Evolutionary conservation across 1,140 invertebrate species (phyloP).

Genomic region (Aphaenogaster floridana): DNA sequence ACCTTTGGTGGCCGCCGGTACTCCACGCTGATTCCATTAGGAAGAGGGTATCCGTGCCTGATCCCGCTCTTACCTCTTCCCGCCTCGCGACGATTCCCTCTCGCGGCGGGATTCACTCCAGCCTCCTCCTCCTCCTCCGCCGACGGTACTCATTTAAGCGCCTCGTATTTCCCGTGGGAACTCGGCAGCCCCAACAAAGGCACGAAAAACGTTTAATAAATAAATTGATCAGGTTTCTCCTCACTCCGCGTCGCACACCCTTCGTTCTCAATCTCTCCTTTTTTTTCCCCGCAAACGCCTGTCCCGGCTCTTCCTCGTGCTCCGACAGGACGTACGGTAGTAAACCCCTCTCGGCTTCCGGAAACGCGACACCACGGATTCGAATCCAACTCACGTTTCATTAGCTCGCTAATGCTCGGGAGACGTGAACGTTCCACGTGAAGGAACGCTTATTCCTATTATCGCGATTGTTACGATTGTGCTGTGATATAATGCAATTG

Average conservation of each 20-base stretch:
- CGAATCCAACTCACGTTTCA: slow-evolving; percentile 76
- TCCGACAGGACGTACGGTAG: slow-evolving; percentile 24
- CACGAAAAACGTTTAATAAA: slow-evolving; percentile 78
- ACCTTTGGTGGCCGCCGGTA: slow-evolving; percentile 32
- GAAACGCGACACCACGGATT: slow-evolving; percentile 73
- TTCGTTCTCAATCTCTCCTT: slow-evolving; percentile 9
- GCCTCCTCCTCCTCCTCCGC: neutral
- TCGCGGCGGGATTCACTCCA: slow-evolving; percentile 30
- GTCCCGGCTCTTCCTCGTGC: slow-evolving; percentile 14
- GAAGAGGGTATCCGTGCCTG: slow-evolving; percentile 37
- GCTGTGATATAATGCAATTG: slow-evolving; percentile 49
- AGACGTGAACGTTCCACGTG: slow-evolving; percentile 60
- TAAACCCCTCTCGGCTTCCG: slow-evolving; percentile 65
- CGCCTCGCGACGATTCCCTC: slow-evolving; percentile 58
- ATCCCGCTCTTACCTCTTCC: slow-evolving; percentile 46
- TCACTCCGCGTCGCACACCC: slow-evolving; percentile 16
- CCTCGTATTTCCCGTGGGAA: slow-evolving; percentile 78
- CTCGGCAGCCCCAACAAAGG: slow-evolving; percentile 69
- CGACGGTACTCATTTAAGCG: slow-evolving; percentile 70
- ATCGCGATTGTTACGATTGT: slow-evolving; percentile 27
- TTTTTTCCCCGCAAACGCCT: neutral
- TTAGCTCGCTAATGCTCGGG: slow-evolving; percentile 73
- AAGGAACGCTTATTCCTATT: slow-evolving; percentile 63
- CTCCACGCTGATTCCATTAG: slow-evolving; percentile 68
- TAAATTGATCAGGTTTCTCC: slow-evolving; percentile 78